Percentiles rank a stretch among this genome's conserved stretches.
Conservation (phyloP, 2,888 invertebrate species). For the Andrena trimmerana region DNA sequence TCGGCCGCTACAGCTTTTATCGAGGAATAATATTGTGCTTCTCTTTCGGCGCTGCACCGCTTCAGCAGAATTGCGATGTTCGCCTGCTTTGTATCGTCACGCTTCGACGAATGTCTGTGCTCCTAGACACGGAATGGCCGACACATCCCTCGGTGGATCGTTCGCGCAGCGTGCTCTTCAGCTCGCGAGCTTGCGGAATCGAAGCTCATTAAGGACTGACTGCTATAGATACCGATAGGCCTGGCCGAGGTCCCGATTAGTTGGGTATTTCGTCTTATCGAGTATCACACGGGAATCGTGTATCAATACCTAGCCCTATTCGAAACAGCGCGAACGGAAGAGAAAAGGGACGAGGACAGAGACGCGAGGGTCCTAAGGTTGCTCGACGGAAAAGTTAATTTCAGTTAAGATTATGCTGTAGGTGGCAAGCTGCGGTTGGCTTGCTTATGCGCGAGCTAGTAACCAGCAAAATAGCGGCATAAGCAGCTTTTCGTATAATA, state of each 20-base stretch:
- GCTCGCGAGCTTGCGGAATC: too few species aligned
- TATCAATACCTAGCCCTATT: too few species aligned
- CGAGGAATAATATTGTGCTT: neutral
- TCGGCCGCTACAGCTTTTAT: neutral
- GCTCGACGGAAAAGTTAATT: constrained; percentile 36
- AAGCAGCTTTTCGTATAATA: constrained; percentile 40
- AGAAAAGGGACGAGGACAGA: neutral
- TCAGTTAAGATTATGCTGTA: constrained; percentile 34
- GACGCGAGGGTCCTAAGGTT: neutral
- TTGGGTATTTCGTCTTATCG: too few species aligned
- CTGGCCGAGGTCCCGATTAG: too few species aligned
- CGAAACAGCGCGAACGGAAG: neutral
- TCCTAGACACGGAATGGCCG: too few species aligned
- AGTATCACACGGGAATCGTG: too few species aligned
- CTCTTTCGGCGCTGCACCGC: neutral
- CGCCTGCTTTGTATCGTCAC: too few species aligned
- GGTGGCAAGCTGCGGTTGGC: constrained; percentile 23
- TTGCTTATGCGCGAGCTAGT: neutral
- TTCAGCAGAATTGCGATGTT: neutral
- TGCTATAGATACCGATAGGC: too few species aligned
- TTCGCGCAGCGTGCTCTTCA: neutral
- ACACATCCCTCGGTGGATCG: too few species aligned
- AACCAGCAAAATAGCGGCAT: constrained; percentile 5
- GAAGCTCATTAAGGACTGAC: too few species aligned
- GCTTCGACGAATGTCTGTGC: neutral